Conservation (phyloP, 2,113 vertebrate species). For the Hemibagrus wyckioides region DNA sequence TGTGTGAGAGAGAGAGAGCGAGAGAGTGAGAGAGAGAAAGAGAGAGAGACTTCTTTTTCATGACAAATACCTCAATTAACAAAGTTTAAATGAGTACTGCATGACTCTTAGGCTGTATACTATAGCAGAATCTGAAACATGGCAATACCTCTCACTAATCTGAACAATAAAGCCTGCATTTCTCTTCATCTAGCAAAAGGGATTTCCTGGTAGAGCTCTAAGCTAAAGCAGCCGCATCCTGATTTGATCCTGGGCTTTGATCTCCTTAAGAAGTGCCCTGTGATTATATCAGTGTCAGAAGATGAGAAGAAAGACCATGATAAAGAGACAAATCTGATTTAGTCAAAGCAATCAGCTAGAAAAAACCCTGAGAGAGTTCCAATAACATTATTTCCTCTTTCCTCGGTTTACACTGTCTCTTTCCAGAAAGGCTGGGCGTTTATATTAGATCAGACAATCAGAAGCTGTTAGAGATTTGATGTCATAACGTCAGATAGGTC, state of each 20-base stretch:
- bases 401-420: neutral
- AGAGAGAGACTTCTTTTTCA: neutral
- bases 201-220: constrained; percentile 34
- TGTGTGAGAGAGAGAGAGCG: neutral
- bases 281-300: constrained; percentile 45
- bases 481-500: constrained; percentile 25
- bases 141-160: neutral
- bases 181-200: constrained; percentile 32
- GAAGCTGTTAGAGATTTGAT: constrained; percentile 22
- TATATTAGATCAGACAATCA: constrained; percentile 21
- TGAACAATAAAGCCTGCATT: constrained; percentile 44
- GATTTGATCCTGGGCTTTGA: constrained; percentile 32
- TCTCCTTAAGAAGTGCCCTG: constrained; percentile 40
- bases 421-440: constrained; percentile 6
- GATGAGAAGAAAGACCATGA: neutral
- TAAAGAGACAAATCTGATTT: constrained; percentile 42
- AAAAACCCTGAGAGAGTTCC: constrained; percentile 7
- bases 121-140: neutral
- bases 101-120: neutral
- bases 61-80: neutral
- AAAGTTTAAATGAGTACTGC: neutral
- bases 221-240: constrained; percentile 19
- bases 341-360: constrained; percentile 32
- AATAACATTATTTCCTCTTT: neutral
- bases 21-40: neutral